These are phyloP conservation scores for Oryzias sinensis DNA, from an alignment of 2,797 vertebrate species.

Conservation along the genomic window DNA sequence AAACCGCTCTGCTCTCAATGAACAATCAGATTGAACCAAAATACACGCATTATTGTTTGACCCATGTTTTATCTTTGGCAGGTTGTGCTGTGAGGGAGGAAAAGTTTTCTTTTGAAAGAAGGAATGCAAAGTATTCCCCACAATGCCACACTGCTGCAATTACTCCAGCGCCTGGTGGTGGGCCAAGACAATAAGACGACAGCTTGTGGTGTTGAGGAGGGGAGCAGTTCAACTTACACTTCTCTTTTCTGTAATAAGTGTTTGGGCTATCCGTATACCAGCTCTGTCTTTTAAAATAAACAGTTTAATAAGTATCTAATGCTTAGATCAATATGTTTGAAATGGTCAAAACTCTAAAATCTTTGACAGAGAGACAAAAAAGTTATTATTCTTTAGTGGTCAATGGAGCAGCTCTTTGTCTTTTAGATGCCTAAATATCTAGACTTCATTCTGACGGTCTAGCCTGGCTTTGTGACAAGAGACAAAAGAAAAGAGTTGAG, in stretches of 20 bases:
- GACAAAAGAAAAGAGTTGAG: conserved; percentile 69
- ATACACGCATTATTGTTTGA: conserved; percentile 52
- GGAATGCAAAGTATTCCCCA: conserved; percentile 79
- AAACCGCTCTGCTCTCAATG: conserved; percentile 14
- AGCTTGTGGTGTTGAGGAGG: conserved; percentile 62
- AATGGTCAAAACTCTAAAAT: conserved; percentile 26
- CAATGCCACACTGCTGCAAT: conserved; percentile 78
- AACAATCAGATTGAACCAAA: conserved; percentile 20
- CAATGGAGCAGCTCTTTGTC: conserved; percentile 6
- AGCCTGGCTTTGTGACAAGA: conserved; percentile 80
- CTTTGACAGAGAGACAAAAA: background rate
- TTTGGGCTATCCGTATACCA: conserved; percentile 30
- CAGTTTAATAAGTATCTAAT: conserved; percentile 40
- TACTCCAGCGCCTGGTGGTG: conserved; percentile 71
- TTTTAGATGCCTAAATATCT: conserved; percentile 34
- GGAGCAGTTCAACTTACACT: conserved; percentile 50
- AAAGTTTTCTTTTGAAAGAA: conserved; percentile 73
- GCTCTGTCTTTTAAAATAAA: conserved; percentile 25
- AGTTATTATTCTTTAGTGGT: background rate
- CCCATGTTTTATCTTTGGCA: conserved; percentile 67
- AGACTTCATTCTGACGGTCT: conserved; percentile 32
- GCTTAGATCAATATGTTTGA: conserved; percentile 35
- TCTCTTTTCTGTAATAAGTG: conserved; percentile 42
- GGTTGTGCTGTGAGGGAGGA: conserved; percentile 58
- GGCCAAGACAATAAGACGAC: conserved; percentile 76